Evolutionary conservation across 2,113 vertebrate species (phyloP).

Genomic region (Ia io): DNA sequence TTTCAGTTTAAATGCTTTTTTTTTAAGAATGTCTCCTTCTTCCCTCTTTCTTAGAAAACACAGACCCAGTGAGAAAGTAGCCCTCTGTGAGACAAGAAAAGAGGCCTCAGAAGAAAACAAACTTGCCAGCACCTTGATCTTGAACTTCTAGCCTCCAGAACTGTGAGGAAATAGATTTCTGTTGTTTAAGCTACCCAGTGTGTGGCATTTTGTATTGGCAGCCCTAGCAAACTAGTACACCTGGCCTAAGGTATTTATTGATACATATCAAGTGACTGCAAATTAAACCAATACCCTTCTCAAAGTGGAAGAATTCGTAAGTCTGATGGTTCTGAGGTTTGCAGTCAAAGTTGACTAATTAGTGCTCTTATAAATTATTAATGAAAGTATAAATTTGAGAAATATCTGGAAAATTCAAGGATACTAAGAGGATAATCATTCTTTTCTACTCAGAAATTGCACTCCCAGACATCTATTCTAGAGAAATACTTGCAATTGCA

Average conservation of each 20-base stretch:
- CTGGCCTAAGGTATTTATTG: background rate
- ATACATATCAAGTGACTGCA: background rate
- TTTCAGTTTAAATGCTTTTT: background rate
- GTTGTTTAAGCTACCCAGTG: background rate
- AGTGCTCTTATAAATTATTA: background rate
- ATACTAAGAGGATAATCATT: background rate
- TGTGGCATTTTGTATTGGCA: background rate
- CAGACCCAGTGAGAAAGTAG: background rate
- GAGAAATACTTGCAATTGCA: background rate
- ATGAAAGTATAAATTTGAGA: background rate
- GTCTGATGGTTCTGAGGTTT: background rate
- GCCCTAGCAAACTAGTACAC: background rate
- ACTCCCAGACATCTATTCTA: background rate
- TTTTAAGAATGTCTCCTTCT: background rate
- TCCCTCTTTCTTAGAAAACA: background rate
- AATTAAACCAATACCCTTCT: background rate
- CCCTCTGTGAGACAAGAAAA: background rate
- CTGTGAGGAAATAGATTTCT: background rate
- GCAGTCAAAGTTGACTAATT: background rate
- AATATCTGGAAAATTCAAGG: background rate
- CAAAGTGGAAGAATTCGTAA: background rate
- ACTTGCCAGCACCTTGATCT: background rate
- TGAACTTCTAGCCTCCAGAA: background rate
- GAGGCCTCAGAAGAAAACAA: background rate
- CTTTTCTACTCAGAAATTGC: background rate